Percentiles rank a stretch among this genome's conserved stretches.
Evolutionary conservation across 2,797 vertebrate species (phyloP).

Genomic region (Sandelia bainsii): DNA sequence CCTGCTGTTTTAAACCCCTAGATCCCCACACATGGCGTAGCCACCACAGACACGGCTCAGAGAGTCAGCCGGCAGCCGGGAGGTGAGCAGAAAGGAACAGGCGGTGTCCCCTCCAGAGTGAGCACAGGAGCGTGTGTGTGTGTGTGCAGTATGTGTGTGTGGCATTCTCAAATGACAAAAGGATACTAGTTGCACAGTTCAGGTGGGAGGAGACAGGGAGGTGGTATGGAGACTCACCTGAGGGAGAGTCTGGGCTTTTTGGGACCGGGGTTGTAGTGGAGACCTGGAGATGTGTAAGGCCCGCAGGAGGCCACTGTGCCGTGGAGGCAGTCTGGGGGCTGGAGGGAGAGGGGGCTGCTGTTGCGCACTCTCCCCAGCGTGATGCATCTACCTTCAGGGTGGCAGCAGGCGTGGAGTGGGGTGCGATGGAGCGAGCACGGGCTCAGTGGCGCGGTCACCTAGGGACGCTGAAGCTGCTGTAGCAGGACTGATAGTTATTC

Average conservation of each 20-base stretch:
- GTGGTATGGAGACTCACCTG: conserved; percentile 75
- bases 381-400: conserved; percentile 89
- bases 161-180: conserved; percentile 82
- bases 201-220: conserved; percentile 68
- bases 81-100: conserved; percentile 83
- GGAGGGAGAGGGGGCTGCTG: conserved; percentile 76
- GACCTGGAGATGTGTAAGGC: conserved; percentile 66
- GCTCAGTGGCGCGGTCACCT: conserved; percentile 89
- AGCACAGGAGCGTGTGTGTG: conserved; percentile 70
- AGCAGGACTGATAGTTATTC: conserved; percentile 90
- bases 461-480: conserved; percentile 86
- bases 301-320: conserved; percentile 71
- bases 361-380: conserved; percentile 83
- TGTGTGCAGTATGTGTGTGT: conserved; percentile 47
- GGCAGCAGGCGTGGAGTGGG: conserved; percentile 88
- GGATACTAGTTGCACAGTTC: conserved; percentile 72
- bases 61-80: conserved; percentile 82
- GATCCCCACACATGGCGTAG: conserved; percentile 86
- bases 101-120: conserved; percentile 84
- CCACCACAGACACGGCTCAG: conserved; percentile 83
- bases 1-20: conserved; percentile 86
- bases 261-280: conserved; percentile 71
- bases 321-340: conserved; percentile 72
- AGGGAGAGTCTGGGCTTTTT: conserved; percentile 72
- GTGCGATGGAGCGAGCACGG: conserved; percentile 86